Evolutionary conservation across 2,113 vertebrate genomes (phyloP), one percentile per base, ranked within the genome.

Genomic region (Himantopus leucocephalus): DNA sequence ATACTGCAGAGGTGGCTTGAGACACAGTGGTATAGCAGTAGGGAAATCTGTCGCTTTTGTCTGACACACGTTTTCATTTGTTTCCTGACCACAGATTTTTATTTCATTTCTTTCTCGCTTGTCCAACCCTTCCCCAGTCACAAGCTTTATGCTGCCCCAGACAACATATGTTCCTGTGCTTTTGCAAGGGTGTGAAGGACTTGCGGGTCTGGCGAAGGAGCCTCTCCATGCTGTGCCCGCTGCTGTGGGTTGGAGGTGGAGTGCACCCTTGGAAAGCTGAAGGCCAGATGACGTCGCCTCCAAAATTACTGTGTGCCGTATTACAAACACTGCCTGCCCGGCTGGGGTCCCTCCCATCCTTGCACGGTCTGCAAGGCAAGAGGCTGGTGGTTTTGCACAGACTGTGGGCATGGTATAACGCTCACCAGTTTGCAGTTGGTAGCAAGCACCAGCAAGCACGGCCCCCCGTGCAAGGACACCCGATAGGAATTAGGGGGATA

Each of bases 381-480:
- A 23, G 16, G 21, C 15, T 67, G 39, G 10, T 30, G 56, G 19
- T 8, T 83, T 80, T 68, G 39, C 18, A 47, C 11, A 26, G 59
- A 27, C 10, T 6, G 24, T 32, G 55, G 55, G 9, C 12, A 11
- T 10, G 37, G 39, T 48, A 5, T 30, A 45, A 27, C 0, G 0
- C 10, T 60, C 41, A n/a, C n/a, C 43, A 20, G 6, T 53, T 19
- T 59, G n/a, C 66, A 50, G 66, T 0, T 63, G 58, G 64, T 74
- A 50, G 35, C 7, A 14, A 88, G 7, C 15, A 39, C 12, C 74
- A 50, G 56, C 37, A 63, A 41, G 60, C 50, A 39, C 20, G 71
- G 73, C 24, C 45, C 16, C 18, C 53, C 0, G 0, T 0, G 0
- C 39, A 53, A 66, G 24, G 39, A 64, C 9, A 3, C 14, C 23